Base-by-base conservation (phyloP, 2,888 invertebrate genomes). In the Pristionchus fissidentatus region DNA sequence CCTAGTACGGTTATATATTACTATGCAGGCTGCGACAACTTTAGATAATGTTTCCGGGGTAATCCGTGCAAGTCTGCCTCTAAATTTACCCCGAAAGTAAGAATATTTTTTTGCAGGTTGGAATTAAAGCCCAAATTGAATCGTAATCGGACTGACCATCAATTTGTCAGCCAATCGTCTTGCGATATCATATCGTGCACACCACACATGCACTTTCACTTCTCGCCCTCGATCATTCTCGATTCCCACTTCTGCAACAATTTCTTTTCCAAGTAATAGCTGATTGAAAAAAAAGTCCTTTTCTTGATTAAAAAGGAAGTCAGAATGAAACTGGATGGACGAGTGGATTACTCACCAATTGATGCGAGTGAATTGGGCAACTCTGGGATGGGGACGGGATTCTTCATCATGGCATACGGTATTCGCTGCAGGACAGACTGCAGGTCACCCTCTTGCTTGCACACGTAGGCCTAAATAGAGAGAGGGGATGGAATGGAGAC, bases 161-260 rank as follows among this genome's bases (percentile, higher is more conserved):
- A 91, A 84, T 83, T 89, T 89, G 29, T 90, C 90, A 10, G 88
- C 87, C 10, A 91, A 84, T 73, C 90, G 86, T 10, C 85, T 84
- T 0, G 90, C 87, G 22, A 87, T 85, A 77, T 88, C 88, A n/a
- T 85, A 78, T 75, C 88, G 84, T 43, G 86, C 86, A 79, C 89
- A 90, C 90, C 88, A 89, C 3, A 88, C 84, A 52, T 86, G 86
- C 60, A 85, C 55, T 60, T 83, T 86, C 2, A 83, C 84, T 26
- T 81, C 84, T 26, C 83, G 73, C 7, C 84, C 78, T 66, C 87
- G 85, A 70, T 88, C 87, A 78, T 84, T 84, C 43, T 89, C 89
- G n/a, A 87, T 46, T 13, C 60, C 57, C 5, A 88, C 85, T 85
- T 87, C 87, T 87, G 83, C n/a, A 88, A 83, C 55, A 4, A 26